Base-by-base conservation (phyloP, 2,888 invertebrate genomes). In the Muscina levida region DNA sequence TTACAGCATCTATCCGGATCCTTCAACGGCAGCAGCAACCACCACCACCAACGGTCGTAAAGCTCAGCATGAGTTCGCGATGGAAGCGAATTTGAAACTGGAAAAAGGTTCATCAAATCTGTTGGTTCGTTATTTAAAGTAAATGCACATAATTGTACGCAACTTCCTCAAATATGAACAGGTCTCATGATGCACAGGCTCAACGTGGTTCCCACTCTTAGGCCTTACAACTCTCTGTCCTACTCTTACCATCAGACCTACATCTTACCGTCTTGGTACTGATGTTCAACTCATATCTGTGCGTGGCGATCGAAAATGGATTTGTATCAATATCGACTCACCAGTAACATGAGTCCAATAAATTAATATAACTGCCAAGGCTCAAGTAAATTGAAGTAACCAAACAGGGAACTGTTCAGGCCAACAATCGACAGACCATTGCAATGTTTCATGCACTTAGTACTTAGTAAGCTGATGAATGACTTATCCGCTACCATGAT, bases 291-390 rank as follows among this genome's bases (percentile, higher is more conserved):
- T 37, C 68, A 83, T 86, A 87, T 87, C 87, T 85, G 59, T 72
- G 82, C 84, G 83, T 83, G 70, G 84, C 87, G 86, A 88, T 88
- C 88, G 86, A 89, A 88, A 89, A 89, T 88, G 88, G 89, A 90
- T 89, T 89, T 89, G 89, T 89, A 90, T 89, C 89, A 89, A 89
- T 89, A 90, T 90, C 89, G 88, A 88, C 89, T 88, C 88, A 85
- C 85, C 46, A 62, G 62, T 86, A 89, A 90, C 89, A 89, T 90
- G 89, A 89, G 87, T 90, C 87, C 89, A 89, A 89, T 89, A 90
- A 89, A 90, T 89, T 89, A 88, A 89, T 89, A 89, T 88, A 86
- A 87, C 77, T 79, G 82, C 83, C 79, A 84, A 66, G 76, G 71
- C 78, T 77, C 75, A 73, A 75, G 77, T 70, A 24, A 59, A 74